phyloP scores from a whole-genome alignment of 2,888 invertebrate genomes.

The Noctua pronuba region DNA sequence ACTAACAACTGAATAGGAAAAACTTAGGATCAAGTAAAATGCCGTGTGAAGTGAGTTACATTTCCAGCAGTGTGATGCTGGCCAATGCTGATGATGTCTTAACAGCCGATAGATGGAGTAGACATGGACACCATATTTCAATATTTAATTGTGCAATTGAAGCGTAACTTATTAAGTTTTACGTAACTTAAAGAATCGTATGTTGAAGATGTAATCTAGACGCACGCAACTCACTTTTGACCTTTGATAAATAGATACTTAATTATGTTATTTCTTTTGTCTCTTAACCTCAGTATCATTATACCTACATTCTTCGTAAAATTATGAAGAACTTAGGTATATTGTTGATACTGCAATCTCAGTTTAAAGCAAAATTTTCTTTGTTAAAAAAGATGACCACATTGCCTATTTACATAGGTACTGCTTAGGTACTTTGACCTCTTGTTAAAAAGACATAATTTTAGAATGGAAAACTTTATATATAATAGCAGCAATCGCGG shows the following conservation, averaged over 20 bases:
- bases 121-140: not conserved
- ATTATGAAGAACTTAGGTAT: too few relatives aligned
- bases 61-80: not conserved
- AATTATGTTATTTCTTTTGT: constrained; percentile 5
- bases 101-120: not conserved
- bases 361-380: not conserved
- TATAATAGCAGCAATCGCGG: too few relatives aligned
- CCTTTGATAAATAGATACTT: constrained; percentile 19
- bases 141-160: not conserved
- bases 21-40: not conserved
- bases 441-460: not conserved
- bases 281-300: not conserved
- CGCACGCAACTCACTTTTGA: constrained; percentile 8
- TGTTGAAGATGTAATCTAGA: constrained; percentile 14
- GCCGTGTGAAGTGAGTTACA: too few relatives aligned
- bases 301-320: not conserved
- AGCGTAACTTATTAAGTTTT: not conserved
- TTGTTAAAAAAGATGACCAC: not conserved
- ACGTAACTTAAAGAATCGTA: constrained; percentile 11
- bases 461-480: not conserved
- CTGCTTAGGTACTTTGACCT: not conserved
- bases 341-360: too few relatives aligned
- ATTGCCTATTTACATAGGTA: not conserved
- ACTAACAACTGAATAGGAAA: too few relatives aligned
- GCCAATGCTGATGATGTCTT: not conserved